These are phyloP conservation scores for Progne subis DNA, from an alignment of 2,113 vertebrate genomes.

Conservation along the genomic window DNA sequence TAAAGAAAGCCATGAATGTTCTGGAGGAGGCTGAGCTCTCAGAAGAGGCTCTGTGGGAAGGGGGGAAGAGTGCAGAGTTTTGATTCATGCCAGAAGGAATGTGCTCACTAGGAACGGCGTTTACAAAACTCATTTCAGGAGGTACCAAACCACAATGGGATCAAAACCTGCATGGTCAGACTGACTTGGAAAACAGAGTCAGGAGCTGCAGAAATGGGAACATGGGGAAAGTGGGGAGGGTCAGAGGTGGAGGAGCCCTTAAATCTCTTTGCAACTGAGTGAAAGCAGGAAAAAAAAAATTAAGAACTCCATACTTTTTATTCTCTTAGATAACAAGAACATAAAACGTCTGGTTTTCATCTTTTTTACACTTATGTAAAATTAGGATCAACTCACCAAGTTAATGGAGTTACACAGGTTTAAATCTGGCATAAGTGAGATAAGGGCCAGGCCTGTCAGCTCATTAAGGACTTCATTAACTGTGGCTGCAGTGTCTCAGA, in stretches of 20 bases:
- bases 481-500: constrained; percentile 23
- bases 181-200: not conserved
- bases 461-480: constrained; percentile 63
- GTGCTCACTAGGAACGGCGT: not conserved
- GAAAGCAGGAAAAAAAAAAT: constrained; percentile 21
- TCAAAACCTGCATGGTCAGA: not conserved
- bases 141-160: not conserved
- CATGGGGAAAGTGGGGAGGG: not conserved
- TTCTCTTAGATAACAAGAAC: constrained; percentile 41
- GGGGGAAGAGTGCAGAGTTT: not conserved
- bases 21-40: not conserved
- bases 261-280: constrained; percentile 6
- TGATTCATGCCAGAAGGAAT: constrained; percentile 25
- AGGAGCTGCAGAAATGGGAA: not conserved
- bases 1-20: not conserved
- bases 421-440: constrained; percentile 58
- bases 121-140: constrained; percentile 14
- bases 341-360: constrained; percentile 50
- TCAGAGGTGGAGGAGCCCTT: not conserved
- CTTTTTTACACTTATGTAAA: constrained; percentile 65
- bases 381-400: constrained; percentile 57
- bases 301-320: not conserved
- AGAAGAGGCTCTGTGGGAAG: not conserved
- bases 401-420: constrained; percentile 65
- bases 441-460: constrained; percentile 51